phyloP scores from a whole-genome alignment of 2,113 vertebrate species.

The Callipepla californica region DNA sequence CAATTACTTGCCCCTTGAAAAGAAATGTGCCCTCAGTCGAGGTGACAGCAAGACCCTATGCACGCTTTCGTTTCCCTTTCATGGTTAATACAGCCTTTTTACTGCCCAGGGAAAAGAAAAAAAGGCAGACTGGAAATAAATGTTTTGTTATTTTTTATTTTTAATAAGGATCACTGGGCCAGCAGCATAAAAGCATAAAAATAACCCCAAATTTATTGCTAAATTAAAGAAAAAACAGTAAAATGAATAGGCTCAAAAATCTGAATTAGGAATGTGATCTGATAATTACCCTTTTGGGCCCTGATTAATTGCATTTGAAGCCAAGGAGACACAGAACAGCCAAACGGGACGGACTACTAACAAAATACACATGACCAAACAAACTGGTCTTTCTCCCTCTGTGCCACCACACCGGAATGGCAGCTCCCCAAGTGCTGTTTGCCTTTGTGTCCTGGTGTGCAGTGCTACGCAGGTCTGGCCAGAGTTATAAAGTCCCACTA shows the following conservation, averaged over 20 bases:
- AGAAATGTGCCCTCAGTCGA: slow-evolving; percentile 56
- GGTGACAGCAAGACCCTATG: slow-evolving; percentile 47
- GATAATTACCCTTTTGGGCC: slow-evolving; percentile 42
- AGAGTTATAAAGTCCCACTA: slow-evolving; percentile 48
- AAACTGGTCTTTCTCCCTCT: slow-evolving; percentile 67
- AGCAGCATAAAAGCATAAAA: slow-evolving; percentile 42
- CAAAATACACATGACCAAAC: slow-evolving; percentile 59
- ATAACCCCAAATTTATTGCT: slow-evolving; percentile 25
- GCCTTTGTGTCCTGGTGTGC: slow-evolving; percentile 57
- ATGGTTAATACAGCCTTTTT: background rate
- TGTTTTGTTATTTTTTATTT: background rate
- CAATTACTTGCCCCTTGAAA: slow-evolving; percentile 34
- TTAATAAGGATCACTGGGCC: background rate
- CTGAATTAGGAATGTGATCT: slow-evolving; percentile 45
- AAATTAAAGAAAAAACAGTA: slow-evolving; percentile 43
- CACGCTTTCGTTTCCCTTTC: background rate
- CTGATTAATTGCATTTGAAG: slow-evolving; percentile 66
- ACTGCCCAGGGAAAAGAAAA: slow-evolving; percentile 22
- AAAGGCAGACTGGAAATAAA: slow-evolving; percentile 11
- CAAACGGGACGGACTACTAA: slow-evolving; percentile 44
- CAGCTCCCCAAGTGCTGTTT: slow-evolving; percentile 57
- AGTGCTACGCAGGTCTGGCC: background rate
- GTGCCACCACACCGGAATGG: slow-evolving; percentile 60
- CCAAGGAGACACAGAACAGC: slow-evolving; percentile 41
- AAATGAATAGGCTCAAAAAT: slow-evolving; percentile 48